phyloP scores from a whole-genome alignment of 2,797 vertebrate species.

The Rhinoraja longicauda region DNA sequence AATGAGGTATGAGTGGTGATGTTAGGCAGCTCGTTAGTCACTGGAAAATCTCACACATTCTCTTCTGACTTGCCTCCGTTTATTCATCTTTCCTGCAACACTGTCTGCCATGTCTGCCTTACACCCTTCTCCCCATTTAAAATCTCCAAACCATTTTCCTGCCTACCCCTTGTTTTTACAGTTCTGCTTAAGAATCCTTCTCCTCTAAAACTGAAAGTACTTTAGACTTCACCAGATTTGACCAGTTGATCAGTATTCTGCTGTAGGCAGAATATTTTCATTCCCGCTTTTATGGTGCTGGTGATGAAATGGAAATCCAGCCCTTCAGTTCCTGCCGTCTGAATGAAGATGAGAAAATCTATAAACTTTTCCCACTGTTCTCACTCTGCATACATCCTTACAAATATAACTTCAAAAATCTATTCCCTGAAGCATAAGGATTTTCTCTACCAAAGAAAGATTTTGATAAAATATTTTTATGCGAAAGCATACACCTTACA shows the following conservation, averaged over 20 bases:
- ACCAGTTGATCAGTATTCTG: not conserved
- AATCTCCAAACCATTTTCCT: no score
- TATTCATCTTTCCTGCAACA: not conserved
- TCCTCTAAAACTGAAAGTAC: not conserved
- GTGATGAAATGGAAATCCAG: not conserved
- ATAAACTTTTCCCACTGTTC: not conserved
- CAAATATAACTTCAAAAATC: not conserved
- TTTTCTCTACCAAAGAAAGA: not conserved
- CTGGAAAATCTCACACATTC: no score
- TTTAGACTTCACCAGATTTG: not conserved
- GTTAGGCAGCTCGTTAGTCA: no score
- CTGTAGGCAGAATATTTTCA: not conserved
- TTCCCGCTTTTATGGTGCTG: not conserved
- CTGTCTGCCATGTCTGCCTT: not conserved
- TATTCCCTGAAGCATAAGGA: not conserved
- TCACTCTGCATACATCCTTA: not conserved
- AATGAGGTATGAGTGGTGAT: no score
- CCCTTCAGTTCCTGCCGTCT: not conserved
- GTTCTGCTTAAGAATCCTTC: no score
- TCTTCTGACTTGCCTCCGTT: not conserved
- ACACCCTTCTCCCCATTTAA: not conserved
- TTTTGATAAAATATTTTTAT: not conserved
- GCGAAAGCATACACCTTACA: not conserved
- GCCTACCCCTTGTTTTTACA: not conserved
- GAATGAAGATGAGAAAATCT: not conserved